A percentile compares a stretch with the other conserved stretches of the same genome.
Conservation (phyloP, 2,888 invertebrate genomes). For the Tricholauxania praeusta region DNA sequence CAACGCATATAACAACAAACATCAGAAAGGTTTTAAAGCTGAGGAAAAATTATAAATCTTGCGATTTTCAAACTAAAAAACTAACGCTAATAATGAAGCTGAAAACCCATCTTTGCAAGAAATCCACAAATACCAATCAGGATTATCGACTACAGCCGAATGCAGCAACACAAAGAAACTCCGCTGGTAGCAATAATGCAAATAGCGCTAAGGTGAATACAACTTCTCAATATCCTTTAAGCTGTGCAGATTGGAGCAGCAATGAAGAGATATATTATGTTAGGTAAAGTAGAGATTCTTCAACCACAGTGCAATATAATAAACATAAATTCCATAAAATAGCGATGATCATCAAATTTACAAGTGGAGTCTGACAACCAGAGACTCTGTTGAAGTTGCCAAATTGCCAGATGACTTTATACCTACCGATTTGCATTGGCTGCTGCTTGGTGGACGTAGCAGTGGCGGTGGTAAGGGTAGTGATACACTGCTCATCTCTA, state of each 20-base stretch:
- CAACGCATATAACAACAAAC: too few species aligned
- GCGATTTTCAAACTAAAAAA: too few species aligned
- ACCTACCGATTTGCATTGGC: constrained; percentile 92
- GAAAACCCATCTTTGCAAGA: constrained; percentile 82
- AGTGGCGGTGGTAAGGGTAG: constrained; percentile 67
- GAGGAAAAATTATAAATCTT: too few species aligned
- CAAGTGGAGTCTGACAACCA: constrained; percentile 88
- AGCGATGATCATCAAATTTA: constrained; percentile 94
- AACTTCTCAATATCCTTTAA: constrained; percentile 75
- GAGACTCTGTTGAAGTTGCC: constrained; percentile 81
- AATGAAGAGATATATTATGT: constrained; percentile 94
- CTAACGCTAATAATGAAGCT: constrained; percentile 76
- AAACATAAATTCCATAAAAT: not conserved
- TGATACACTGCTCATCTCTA: constrained; percentile 87
- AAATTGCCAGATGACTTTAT: constrained; percentile 86
- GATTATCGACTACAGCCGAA: constrained; percentile 41
- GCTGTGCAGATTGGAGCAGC: constrained; percentile 93
- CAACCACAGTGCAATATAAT: not conserved
- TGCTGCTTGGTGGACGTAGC: constrained; percentile 67
- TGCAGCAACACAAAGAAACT: constrained; percentile 28
- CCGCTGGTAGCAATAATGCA: constrained; percentile 17
- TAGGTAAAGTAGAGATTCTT: constrained; percentile 71
- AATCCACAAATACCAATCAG: constrained; percentile 70
- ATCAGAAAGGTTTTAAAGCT: too few species aligned
- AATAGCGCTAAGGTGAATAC: constrained; percentile 24